phyloP scores from a whole-genome alignment of 2,113 vertebrate species.

The Eolophus roseicapilla region DNA sequence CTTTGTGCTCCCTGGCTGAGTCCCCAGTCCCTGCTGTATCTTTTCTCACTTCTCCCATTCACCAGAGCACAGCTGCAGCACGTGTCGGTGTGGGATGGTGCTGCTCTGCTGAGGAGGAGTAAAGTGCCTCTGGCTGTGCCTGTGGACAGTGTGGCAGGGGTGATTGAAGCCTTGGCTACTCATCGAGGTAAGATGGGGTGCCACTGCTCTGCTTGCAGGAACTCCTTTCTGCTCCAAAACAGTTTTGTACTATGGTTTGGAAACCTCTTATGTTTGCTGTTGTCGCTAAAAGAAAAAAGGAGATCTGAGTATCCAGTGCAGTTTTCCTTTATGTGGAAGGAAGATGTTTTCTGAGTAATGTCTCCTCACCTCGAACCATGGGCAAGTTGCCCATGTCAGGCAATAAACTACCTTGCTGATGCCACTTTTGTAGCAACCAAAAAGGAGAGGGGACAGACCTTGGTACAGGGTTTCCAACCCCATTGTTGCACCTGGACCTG shows the following conservation, averaged over 20 bases:
- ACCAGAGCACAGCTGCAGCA: background rate
- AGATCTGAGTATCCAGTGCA: too few relatives aligned
- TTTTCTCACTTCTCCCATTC: background rate
- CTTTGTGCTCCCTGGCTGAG: background rate
- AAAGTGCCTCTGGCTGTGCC: background rate
- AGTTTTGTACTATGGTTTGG: background rate
- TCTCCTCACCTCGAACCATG: background rate
- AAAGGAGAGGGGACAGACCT: too few relatives aligned
- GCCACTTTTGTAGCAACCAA: background rate
- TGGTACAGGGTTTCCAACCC: accelerated
- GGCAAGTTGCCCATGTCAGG: background rate
- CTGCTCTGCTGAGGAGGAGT: too few relatives aligned
- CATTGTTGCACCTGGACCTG: accelerated
- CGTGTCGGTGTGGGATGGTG: accelerated
- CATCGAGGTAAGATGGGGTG: background rate
- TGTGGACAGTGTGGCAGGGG: accelerated
- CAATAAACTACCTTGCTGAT: background rate
- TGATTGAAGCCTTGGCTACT: background rate
- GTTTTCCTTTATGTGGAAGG: background rate
- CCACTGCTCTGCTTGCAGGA: background rate
- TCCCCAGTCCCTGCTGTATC: background rate
- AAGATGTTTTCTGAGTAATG: background rate
- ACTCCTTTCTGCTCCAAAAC: background rate
- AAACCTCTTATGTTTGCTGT: background rate
- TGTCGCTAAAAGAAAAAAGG: background rate